A percentile compares a stretch with the other conserved stretches of the same genome.
Conservation (phyloP, 1,140 invertebrate genomes). For the Pentalonia nigronervosa region DNA sequence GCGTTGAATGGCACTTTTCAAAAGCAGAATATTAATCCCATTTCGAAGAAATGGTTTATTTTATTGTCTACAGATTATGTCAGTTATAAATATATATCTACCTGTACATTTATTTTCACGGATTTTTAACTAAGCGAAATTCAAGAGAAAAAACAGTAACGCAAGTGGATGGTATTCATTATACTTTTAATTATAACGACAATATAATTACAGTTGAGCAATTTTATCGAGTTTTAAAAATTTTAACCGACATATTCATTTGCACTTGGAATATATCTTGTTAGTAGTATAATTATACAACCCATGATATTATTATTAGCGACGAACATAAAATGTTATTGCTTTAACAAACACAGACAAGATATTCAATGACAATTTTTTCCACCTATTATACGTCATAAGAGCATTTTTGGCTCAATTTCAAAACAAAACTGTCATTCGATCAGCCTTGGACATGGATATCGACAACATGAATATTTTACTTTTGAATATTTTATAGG, state of each 20-base stretch:
- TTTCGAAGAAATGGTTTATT: not conserved
- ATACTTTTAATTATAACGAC: not conserved
- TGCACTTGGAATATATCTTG: not conserved
- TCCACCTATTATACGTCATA: not conserved
- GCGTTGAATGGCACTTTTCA: not conserved
- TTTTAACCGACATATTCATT: not conserved
- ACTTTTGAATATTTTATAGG: not conserved
- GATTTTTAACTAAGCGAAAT: not conserved
- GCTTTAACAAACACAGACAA: not conserved
- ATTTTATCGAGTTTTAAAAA: not conserved
- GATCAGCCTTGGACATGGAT: not conserved
- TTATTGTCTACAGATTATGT: not conserved
- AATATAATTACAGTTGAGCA: not conserved
- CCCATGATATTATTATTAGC: not conserved
- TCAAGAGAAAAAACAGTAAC: not conserved
- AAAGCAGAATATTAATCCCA: not conserved
- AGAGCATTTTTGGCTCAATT: not conserved
- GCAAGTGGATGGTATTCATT: not conserved
- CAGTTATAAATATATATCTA: not conserved
- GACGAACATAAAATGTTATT: not conserved
- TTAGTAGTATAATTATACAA: not conserved
- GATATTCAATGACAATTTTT: not conserved
- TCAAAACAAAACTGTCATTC: not conserved
- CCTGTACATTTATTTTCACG: not conserved
- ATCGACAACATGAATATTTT: too few species aligned